Percentiles rank a stretch among this genome's conserved stretches.
Evolutionary conservation across 2,113 vertebrate genomes (phyloP).

Genomic region (Oreamnos americanus): DNA sequence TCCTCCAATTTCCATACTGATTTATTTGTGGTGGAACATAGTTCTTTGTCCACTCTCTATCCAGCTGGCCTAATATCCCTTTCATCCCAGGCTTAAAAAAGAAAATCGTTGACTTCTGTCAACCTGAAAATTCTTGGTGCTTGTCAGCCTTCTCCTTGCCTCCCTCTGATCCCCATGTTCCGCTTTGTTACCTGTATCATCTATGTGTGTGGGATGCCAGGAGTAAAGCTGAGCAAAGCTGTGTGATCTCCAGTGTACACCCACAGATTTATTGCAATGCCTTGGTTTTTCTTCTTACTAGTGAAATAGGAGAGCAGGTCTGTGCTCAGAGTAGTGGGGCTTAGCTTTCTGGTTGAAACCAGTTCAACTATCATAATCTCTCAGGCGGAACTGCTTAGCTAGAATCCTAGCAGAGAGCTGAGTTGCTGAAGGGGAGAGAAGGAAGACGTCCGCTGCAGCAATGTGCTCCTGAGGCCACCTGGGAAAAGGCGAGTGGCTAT

Average conservation of each 20-base stretch:
- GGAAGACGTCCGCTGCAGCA: too few species aligned
- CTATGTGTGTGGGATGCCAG: background rate
- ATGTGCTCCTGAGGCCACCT: background rate
- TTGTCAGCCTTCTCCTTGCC: background rate
- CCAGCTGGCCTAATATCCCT: background rate
- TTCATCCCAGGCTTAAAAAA: background rate
- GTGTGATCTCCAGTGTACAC: background rate
- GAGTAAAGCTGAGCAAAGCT: background rate
- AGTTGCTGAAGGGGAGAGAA: background rate
- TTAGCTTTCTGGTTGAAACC: constrained; percentile 29
- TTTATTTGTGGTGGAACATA: background rate
- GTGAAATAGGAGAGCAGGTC: background rate
- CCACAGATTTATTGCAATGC: background rate
- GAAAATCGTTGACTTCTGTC: background rate
- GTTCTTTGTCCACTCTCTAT: background rate
- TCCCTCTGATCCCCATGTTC: background rate
- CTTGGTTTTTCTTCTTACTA: background rate
- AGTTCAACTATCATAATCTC: constrained; percentile 43
- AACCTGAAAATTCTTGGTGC: background rate
- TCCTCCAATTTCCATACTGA: constrained; percentile 5
- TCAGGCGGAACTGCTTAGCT: constrained; percentile 10
- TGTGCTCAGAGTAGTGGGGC: background rate
- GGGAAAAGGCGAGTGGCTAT: background rate
- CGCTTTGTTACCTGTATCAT: background rate
- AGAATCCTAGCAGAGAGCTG: background rate